These are phyloP conservation scores for Hucho hucho DNA, from an alignment of 2,113 vertebrate species.

Conservation along the genomic window DNA sequence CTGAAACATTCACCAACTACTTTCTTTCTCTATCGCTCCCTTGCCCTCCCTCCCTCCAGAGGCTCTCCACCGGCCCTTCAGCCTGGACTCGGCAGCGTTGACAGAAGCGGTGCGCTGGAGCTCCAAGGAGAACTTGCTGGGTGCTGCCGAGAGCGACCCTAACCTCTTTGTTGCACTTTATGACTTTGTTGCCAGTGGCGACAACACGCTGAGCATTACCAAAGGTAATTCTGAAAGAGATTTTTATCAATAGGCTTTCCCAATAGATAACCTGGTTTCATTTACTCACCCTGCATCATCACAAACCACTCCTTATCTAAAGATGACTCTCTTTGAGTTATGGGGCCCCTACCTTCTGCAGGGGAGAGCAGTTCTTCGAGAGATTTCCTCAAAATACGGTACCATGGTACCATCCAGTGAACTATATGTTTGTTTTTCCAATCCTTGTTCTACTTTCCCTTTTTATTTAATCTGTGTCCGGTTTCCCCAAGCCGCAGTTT, in stretches of 20 bases:
- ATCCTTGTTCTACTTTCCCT: neutral
- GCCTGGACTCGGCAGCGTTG: constrained; percentile 87
- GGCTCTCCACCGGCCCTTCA: constrained; percentile 90
- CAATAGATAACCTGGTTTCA: neutral
- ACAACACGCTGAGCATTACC: constrained; percentile 99
- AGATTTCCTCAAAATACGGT: too few species aligned
- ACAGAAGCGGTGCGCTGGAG: constrained; percentile 98
- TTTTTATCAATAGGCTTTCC: neutral
- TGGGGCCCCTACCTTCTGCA: too few species aligned
- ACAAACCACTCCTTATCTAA: neutral
- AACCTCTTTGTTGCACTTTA: constrained; percentile 99
- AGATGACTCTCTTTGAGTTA: too few species aligned
- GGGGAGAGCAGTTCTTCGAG: too few species aligned
- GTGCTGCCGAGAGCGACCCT: constrained; percentile 94
- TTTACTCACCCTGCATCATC: neutral
- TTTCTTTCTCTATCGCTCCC: constrained; percentile 3
- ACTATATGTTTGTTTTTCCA: neutral
- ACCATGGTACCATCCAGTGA: too few species aligned
- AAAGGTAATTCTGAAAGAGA: constrained; percentile 81
- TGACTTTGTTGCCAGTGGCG: constrained; percentile 98
- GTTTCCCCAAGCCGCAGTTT: neutral
- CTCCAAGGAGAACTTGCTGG: constrained; percentile 97
- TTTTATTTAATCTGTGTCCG: neutral
- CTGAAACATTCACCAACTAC: neutral
- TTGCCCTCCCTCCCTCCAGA: constrained; percentile 70